Conservation (phyloP, 2,113 vertebrate genomes). For the Candoia aspera region DNA sequence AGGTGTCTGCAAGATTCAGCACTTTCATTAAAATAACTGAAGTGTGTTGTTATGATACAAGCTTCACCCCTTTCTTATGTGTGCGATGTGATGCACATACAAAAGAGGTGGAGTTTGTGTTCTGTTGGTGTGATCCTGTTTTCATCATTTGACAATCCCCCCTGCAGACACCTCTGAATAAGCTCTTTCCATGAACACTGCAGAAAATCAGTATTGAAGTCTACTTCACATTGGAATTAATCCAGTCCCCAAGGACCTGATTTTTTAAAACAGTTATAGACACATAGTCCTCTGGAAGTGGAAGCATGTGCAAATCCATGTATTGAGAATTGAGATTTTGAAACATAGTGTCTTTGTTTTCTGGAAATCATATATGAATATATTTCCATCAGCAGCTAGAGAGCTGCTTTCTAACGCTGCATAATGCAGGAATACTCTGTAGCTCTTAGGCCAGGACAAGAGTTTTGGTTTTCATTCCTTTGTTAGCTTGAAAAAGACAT, state of each 20-base stretch:
- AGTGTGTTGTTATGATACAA: not conserved
- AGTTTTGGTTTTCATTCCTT: constrained; percentile 5
- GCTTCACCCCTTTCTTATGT: not conserved
- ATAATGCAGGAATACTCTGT: constrained; percentile 36
- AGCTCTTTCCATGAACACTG: constrained; percentile 26
- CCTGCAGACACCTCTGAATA: not conserved
- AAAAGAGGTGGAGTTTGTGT: constrained; percentile 35
- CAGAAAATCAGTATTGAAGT: constrained; percentile 46
- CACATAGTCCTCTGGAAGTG: not conserved
- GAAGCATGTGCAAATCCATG: not conserved
- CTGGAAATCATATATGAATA: constrained; percentile 35
- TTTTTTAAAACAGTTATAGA: not conserved
- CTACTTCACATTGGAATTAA: constrained; percentile 51
- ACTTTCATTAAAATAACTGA: not conserved
- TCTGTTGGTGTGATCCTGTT: constrained; percentile 25
- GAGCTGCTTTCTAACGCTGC: constrained; percentile 44
- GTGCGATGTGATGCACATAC: constrained; percentile 25
- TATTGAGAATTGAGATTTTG: not conserved
- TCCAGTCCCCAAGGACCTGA: not conserved
- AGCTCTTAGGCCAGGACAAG: constrained; percentile 17
- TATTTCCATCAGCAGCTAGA: constrained; percentile 38
- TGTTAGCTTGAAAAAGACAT: not conserved
- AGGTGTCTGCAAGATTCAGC: no score
- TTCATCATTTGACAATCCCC: no score
- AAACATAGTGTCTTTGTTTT: constrained; percentile 43